These are phyloP conservation scores for Anabacerthia variegaticeps DNA, from an alignment of 2,797 vertebrate species.

Conservation along the genomic window DNA sequence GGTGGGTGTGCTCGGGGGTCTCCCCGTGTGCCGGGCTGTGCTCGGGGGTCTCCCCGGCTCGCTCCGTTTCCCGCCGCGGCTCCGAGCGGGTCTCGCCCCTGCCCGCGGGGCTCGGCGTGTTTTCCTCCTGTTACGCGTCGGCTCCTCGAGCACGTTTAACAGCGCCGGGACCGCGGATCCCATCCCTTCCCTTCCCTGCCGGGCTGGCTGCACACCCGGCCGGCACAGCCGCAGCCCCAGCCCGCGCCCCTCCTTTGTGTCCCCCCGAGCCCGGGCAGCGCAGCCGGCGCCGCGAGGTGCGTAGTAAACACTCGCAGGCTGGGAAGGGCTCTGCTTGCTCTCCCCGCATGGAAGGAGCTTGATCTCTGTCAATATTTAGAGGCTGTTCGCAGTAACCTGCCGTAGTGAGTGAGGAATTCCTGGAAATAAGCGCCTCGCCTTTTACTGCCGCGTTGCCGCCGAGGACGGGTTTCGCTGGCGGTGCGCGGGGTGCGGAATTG, in stretches of 20 bases:
- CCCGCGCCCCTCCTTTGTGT: background rate
- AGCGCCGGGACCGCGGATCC: background rate
- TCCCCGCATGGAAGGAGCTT: background rate
- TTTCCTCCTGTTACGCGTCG: slow-evolving; percentile 44
- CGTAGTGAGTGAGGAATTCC: background rate
- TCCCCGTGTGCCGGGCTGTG: background rate
- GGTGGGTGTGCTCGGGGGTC: too few species aligned
- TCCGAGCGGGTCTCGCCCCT: slow-evolving; percentile 22
- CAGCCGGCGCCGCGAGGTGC: slow-evolving; percentile 26
- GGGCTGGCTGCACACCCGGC: background rate
- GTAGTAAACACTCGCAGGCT: slow-evolving; percentile 27
- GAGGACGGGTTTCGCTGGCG: background rate
- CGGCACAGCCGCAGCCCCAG: background rate
- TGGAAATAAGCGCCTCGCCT: slow-evolving; percentile 13
- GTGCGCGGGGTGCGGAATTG: background rate
- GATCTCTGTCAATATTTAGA: slow-evolving; percentile 34
- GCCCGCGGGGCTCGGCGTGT: slow-evolving; percentile 58
- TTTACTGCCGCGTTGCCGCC: background rate
- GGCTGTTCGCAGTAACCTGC: slow-evolving; percentile 4
- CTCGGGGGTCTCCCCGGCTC: background rate
- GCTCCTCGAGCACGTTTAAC: slow-evolving; percentile 28
- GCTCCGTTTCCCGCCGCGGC: background rate
- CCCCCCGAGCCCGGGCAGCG: background rate
- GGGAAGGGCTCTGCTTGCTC: background rate
- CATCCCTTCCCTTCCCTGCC: background rate